Percentiles rank a stretch among this genome's conserved stretches.
phyloP scores from a whole-genome alignment of 2,797 vertebrate species.

The Ficedula albicollis region DNA sequence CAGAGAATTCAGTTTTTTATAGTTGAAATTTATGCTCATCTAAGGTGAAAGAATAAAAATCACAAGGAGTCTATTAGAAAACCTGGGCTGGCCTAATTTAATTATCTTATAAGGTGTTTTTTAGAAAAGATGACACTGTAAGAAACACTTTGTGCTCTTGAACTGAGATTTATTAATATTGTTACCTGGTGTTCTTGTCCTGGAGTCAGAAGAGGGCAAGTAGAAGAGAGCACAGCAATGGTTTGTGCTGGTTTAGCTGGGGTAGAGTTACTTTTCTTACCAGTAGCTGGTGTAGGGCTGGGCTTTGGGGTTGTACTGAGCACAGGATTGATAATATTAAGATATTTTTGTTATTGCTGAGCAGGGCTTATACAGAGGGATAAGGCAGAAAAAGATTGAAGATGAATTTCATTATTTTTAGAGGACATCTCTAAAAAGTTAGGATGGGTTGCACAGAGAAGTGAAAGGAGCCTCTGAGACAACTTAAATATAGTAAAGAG shows the following conservation, averaged over 20 bases:
- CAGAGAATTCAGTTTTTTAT: background rate
- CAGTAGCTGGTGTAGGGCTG: background rate
- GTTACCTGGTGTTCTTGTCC: background rate
- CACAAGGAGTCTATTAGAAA: background rate
- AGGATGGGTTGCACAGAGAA: background rate
- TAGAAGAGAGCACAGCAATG: background rate
- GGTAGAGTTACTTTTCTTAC: background rate
- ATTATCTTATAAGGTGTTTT: background rate
- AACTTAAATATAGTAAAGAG: background rate
- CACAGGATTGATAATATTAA: background rate
- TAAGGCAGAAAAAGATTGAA: background rate
- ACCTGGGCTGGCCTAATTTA: background rate
- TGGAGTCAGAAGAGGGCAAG: background rate
- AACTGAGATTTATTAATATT: background rate
- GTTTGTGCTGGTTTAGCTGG: background rate
- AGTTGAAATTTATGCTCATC: background rate
- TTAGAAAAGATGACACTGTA: background rate
- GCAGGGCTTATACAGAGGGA: background rate
- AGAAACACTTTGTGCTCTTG: background rate
- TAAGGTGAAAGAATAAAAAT: background rate
- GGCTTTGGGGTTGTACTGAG: background rate
- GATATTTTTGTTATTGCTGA: background rate
- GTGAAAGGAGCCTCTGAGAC: background rate
- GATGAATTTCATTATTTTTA: background rate
- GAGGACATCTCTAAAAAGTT: background rate